Percentiles rank a stretch among this genome's conserved stretches.
These are phyloP conservation scores for Gryon sp. DNA, from an alignment of 1,140 invertebrate genomes.

Conservation along the genomic window DNA sequence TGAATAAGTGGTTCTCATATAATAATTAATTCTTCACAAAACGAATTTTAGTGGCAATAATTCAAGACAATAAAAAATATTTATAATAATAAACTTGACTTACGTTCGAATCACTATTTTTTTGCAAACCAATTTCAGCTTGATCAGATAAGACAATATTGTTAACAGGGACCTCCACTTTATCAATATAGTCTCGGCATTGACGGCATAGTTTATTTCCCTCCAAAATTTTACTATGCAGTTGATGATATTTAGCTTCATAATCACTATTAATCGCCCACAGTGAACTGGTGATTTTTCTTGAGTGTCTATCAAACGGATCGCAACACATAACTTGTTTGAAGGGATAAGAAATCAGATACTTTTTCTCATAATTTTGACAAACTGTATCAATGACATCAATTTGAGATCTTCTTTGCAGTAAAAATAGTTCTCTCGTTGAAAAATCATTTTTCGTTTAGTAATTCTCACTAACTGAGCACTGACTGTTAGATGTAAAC, in stretches of 20 bases:
- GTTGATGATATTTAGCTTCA: conserved; percentile 1
- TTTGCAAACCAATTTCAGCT: conserved; percentile 5
- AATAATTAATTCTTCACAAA: too few relatives aligned
- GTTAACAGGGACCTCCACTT: background rate
- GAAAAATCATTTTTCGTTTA: too few relatives aligned
- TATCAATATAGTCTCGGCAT: conserved; percentile 10
- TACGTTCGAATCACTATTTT: conserved; percentile 7
- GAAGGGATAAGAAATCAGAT: too few relatives aligned
- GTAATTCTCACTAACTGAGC: too few relatives aligned
- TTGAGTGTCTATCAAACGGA: conserved; percentile 1
- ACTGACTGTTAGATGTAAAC: too few relatives aligned
- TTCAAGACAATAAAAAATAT: too few relatives aligned
- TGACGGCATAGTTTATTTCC: conserved; percentile 9
- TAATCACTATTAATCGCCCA: conserved; percentile 1
- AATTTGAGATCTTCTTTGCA: too few relatives aligned
- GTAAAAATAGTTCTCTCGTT: too few relatives aligned
- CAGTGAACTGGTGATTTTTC: conserved; percentile 3
- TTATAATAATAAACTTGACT: too few relatives aligned
- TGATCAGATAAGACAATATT: conserved; percentile 2
- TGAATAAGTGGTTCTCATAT: too few relatives aligned
- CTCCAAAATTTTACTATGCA: conserved; percentile 2
- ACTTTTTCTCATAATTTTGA: background rate
- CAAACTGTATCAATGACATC: too few relatives aligned
- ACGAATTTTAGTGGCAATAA: too few relatives aligned
- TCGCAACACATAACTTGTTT: background rate